Base-by-base conservation (phyloP, 2,113 vertebrate species). In the Clupea harengus region DNA sequence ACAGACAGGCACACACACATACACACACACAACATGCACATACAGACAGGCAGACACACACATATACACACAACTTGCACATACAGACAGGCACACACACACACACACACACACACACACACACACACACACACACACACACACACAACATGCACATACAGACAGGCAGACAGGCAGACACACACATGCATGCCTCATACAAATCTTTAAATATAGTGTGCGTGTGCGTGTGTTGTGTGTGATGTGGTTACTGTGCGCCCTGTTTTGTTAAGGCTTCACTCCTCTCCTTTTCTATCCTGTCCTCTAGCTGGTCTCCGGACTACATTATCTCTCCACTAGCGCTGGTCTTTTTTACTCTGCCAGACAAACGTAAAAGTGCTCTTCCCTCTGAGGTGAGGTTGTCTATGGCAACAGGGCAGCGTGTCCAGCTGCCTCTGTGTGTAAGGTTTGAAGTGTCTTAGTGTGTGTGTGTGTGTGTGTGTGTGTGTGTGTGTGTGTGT, bases 371-470 rank as follows among this genome's bases (percentile, higher is more conserved):
- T 28, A 28, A 72, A 32, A 25, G 39, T 72, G 25, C 64, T 72
- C 64, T 32, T 15, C 25, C 28, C 64, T 72, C 28, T 10, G 7
- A 32, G 64, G 44, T 20, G 11, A 49, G 81, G 89, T 82, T 87
- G 87, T 87, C 84, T 81, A 82, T 87, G 72, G 89, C 86, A 88
- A 87, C 87, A 82, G 80, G 20, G 44, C 82, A 45, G 82, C 81
- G 54, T 78, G 83, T 86, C 67, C 82, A 45, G 54, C 28, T 84
- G 81, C 80, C 15, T 60, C 44, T 75, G 47, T 81, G 52, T 83
- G 50, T 86, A 22, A 22, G 18, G 25, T 2, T 11, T 22, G n/a
- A 45, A 11, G 45, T 84, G 83, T 84, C 78, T 82, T 52, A 39
- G 54, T 82, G 82, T 28, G 81, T 86, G 64, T 84, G 39, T 13